Percentiles rank a stretch among this genome's conserved stretches.
These are phyloP conservation scores for Aphis craccivora DNA, from an alignment of 1,140 invertebrate genomes.

Conservation along the genomic window DNA sequence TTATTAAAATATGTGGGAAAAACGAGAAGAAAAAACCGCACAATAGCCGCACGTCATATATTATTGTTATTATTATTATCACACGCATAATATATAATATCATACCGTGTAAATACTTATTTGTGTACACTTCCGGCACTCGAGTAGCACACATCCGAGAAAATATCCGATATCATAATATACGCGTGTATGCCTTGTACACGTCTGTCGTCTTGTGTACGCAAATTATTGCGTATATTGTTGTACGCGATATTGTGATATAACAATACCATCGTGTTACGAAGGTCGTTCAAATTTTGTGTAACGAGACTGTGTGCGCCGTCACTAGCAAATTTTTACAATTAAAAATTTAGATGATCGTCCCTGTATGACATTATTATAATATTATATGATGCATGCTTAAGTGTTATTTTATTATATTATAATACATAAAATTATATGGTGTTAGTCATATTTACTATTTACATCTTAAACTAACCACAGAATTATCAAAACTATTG, in stretches of 20 bases:
- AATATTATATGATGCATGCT: no score
- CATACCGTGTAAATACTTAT: not conserved
- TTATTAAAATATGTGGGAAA: not conserved
- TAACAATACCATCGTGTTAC: not conserved
- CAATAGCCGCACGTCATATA: not conserved
- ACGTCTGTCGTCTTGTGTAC: no score
- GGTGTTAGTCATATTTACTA: not conserved
- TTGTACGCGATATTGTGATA: not conserved
- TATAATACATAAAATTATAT: not conserved
- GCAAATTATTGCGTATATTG: not conserved
- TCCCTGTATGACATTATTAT: not conserved
- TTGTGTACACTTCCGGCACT: not conserved
- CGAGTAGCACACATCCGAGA: not conserved
- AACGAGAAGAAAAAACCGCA: not conserved
- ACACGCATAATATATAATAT: not conserved
- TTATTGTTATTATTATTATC: not conserved
- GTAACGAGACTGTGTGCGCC: not conserved
- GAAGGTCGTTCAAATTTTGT: not conserved
- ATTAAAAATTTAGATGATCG: not conserved
- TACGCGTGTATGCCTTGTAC: not conserved
- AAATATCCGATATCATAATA: not conserved
- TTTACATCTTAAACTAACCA: not conserved
- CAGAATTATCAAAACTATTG: not conserved
- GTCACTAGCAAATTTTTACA: not conserved
- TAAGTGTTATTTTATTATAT: not conserved